Evolutionary conservation across 1,140 invertebrate genomes (phyloP).

Genomic region (Drosophila mayri): DNA sequence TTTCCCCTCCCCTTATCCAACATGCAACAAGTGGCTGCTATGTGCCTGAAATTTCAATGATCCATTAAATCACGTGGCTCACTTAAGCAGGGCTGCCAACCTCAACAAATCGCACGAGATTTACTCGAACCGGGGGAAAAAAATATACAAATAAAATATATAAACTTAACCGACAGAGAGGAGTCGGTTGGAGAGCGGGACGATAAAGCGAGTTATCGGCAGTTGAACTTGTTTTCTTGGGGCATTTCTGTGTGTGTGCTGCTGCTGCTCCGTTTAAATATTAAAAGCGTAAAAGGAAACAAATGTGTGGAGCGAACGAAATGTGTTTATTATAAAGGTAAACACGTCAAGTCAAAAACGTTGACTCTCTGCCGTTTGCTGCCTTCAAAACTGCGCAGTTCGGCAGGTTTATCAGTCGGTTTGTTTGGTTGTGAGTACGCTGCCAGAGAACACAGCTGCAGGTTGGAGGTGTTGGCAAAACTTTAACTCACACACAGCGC

Average conservation of each 20-base stretch:
- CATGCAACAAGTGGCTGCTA: slow-evolving; percentile 36
- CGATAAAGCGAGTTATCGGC: slow-evolving; percentile 53
- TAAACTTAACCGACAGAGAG: slow-evolving; percentile 5
- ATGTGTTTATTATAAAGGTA: slow-evolving; percentile 80
- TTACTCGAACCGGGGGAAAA: neutral
- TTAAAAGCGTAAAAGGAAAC: slow-evolving; percentile 48
- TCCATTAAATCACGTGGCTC: slow-evolving; percentile 48
- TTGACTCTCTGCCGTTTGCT: slow-evolving; percentile 48
- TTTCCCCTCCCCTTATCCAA: slow-evolving; percentile 5
- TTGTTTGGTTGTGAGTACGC: slow-evolving; percentile 3
- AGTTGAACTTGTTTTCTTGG: slow-evolving; percentile 68
- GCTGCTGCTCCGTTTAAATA: slow-evolving; percentile 71
- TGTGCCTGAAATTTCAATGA: slow-evolving; percentile 45
- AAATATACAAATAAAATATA: slow-evolving; percentile 3
- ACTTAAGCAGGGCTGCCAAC: slow-evolving; percentile 36
- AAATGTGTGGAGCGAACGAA: slow-evolving; percentile 57
- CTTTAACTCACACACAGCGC: slow-evolving; percentile 17
- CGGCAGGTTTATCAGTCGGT: slow-evolving; percentile 33
- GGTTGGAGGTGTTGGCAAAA: slow-evolving; percentile 32
- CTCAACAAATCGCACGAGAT: slow-evolving; percentile 42
- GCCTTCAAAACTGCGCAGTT: slow-evolving; percentile 65
- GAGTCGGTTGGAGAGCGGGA: neutral
- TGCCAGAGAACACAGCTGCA: slow-evolving; percentile 11
- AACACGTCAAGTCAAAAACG: slow-evolving; percentile 65
- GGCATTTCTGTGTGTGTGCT: slow-evolving; percentile 16